Conservation (phyloP, 2,888 invertebrate genomes). For the Acanthosepion pharaonis region DNA sequence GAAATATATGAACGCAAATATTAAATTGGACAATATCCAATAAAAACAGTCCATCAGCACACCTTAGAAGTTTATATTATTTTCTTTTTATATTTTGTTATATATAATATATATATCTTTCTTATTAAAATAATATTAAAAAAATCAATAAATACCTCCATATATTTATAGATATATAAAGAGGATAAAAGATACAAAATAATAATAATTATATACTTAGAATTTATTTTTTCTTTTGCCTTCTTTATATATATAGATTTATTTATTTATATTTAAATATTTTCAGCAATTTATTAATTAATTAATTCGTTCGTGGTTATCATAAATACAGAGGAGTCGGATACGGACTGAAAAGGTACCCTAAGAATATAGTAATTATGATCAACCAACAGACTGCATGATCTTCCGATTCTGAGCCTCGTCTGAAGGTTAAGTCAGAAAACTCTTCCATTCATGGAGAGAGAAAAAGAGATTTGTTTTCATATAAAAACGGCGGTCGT, state of each 20-base stretch:
- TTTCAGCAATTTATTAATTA: not conserved
- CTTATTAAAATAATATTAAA: slow-evolving; percentile 33
- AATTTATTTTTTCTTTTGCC: not conserved
- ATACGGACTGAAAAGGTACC: not conserved
- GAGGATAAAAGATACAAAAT: slow-evolving; percentile 18
- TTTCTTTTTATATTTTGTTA: not conserved
- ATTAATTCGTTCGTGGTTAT: not conserved
- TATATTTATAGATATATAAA: slow-evolving; percentile 6
- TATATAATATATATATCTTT: slow-evolving; percentile 25
- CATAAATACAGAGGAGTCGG: not conserved
- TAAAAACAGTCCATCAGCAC: slow-evolving; percentile 21
- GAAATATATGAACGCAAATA: not conserved
- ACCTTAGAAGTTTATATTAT: not conserved
- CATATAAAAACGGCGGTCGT: not conserved
- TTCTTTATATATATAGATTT: not conserved
- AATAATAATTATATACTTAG: not conserved
- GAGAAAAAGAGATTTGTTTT: not conserved
- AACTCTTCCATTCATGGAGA: not conserved
- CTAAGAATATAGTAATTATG: not conserved
- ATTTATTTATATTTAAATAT: slow-evolving; percentile 11
- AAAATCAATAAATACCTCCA: slow-evolving; percentile 24
- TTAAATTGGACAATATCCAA: not conserved
- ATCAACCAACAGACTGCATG: not conserved
- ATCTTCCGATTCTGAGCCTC: not conserved
- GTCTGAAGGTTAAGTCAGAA: not conserved